These are phyloP conservation scores for Drosophila guanche DNA, from an alignment of 1,140 invertebrate genomes.

Conservation along the genomic window DNA sequence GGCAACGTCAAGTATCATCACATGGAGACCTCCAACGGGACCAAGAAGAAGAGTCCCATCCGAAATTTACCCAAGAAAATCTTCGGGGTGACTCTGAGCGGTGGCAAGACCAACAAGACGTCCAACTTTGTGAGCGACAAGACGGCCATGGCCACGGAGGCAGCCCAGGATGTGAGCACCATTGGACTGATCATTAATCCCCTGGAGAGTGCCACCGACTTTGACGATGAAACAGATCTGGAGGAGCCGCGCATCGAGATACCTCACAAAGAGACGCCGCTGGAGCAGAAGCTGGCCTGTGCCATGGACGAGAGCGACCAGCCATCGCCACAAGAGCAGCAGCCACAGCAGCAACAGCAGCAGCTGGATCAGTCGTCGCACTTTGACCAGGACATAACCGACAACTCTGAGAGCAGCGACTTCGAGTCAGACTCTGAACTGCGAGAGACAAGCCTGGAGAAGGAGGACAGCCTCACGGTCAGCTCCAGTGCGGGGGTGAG, in stretches of 20 bases:
- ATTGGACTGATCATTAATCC: conserved; percentile 86
- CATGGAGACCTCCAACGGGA: conserved; percentile 84
- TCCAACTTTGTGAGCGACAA: conserved; percentile 82
- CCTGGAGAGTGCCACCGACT: conserved; percentile 80
- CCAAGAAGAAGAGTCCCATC: conserved; percentile 81
- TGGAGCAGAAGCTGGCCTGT: conserved; percentile 62
- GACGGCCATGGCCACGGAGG: conserved; percentile 33
- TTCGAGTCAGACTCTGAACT: conserved; percentile 80
- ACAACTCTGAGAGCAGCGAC: conserved; percentile 78
- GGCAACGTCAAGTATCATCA: conserved; percentile 93
- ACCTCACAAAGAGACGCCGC: conserved; percentile 56
- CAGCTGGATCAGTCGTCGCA: conserved; percentile 48
- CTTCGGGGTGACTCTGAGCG: conserved; percentile 84
- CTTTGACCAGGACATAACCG: conserved; percentile 71
- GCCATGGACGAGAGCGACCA: conserved; percentile 68
- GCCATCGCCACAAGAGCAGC: conserved; percentile 10
- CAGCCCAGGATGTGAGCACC: conserved; percentile 66
- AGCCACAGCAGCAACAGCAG: conserved; percentile 1
- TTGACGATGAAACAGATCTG: conserved; percentile 76
- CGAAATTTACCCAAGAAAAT: conserved; percentile 81
- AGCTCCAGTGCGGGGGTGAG: conserved; percentile 52
- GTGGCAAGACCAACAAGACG: conserved; percentile 75
- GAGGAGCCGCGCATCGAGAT: conserved; percentile 68
- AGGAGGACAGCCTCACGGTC: conserved; percentile 77
- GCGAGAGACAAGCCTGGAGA: conserved; percentile 76